Percentiles rank a stretch among this genome's conserved stretches.
phyloP scores from a whole-genome alignment of 2,888 invertebrate species.

The Nomada ruficornis region DNA sequence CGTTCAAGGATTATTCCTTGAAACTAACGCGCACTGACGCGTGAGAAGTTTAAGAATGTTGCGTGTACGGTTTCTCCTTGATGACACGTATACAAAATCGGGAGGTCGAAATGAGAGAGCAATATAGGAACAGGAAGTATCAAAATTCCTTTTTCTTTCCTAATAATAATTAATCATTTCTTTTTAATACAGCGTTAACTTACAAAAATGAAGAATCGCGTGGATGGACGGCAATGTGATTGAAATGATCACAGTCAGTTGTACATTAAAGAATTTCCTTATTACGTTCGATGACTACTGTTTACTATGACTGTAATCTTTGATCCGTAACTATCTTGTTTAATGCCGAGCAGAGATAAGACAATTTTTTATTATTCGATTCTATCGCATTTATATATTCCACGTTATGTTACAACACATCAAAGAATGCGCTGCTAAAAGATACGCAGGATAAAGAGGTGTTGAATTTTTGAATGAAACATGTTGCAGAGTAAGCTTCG shows the following conservation, averaged over 20 bases:
- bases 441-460: neutral
- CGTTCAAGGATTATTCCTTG: constrained; percentile 3
- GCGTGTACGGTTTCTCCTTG: neutral
- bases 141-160: too few species aligned
- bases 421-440: neutral
- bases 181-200: too few species aligned
- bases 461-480: neutral
- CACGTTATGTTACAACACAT: constrained; percentile 7
- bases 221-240: too few species aligned
- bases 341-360: constrained; percentile 9
- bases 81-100: neutral
- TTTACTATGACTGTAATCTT: neutral
- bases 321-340: constrained; percentile 1
- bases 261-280: too few species aligned
- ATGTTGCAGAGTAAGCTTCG: neutral
- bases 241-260: too few species aligned
- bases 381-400: neutral
- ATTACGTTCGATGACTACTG: too few species aligned
- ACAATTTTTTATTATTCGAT: neutral
- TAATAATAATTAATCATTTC: too few species aligned
- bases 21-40: constrained; percentile 5
- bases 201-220: too few species aligned
- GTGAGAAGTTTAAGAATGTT: constrained; percentile 4
- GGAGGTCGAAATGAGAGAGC: neutral
- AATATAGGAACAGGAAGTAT: neutral